Evolutionary conservation across 2,797 vertebrate species (phyloP).

Genomic region (Chanos chanos): DNA sequence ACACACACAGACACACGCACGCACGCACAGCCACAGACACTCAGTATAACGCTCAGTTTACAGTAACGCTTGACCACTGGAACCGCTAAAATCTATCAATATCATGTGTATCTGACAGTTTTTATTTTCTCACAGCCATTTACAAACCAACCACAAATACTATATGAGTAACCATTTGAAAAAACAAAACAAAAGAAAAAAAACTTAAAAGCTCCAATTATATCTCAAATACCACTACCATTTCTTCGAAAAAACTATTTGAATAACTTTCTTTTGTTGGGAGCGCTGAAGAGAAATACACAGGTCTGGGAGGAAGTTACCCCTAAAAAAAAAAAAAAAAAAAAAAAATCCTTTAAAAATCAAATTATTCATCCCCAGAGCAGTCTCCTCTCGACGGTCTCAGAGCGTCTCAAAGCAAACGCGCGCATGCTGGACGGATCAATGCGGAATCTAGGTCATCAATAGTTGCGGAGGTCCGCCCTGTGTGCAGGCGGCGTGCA

Average conservation of each 20-base stretch:
- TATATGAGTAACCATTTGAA: too few species aligned
- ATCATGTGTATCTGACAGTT: too few species aligned
- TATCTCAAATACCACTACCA: not conserved
- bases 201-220: not conserved
- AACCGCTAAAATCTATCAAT: too few species aligned
- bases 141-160: too few species aligned
- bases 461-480: not conserved
- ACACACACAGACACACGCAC: constrained; percentile 19
- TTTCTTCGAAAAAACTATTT: too few species aligned
- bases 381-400: constrained; percentile 9
- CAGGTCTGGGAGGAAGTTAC: not conserved
- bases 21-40: too few species aligned
- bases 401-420: constrained; percentile 9
- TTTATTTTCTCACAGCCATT: too few species aligned
- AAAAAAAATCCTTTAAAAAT: constrained; percentile 7
- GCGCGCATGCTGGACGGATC: constrained; percentile 14
- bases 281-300: not conserved
- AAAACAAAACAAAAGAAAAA: constrained; percentile 54
- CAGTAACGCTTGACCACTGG: too few species aligned
- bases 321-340: not conserved
- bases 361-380: constrained; percentile 3
- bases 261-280: not conserved
- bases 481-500: not conserved
- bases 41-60: too few species aligned
- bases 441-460: constrained; percentile 31